phyloP scores from a whole-genome alignment of 2,113 vertebrate species.

The Chinchilla lanigera region DNA sequence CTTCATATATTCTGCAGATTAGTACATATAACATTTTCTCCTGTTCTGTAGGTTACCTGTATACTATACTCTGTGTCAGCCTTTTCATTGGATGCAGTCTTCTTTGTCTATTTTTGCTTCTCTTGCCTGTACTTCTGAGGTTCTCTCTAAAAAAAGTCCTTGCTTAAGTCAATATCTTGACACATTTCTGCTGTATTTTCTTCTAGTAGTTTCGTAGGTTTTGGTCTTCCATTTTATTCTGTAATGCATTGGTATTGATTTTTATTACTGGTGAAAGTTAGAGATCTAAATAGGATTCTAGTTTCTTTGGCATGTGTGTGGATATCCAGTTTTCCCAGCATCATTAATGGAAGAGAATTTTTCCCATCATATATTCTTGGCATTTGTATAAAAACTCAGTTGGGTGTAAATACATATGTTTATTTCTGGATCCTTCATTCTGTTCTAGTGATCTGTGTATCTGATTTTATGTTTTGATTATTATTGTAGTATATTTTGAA shows the following conservation, averaged over 20 bases:
- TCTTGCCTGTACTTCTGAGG: background rate
- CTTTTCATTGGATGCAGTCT: background rate
- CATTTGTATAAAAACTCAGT: background rate
- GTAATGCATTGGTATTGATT: background rate
- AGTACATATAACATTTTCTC: background rate
- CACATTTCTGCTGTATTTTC: background rate
- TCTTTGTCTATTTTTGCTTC: background rate
- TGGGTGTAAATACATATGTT: background rate
- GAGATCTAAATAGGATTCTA: background rate
- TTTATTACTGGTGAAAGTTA: background rate
- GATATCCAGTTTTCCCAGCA: background rate
- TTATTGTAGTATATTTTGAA: background rate
- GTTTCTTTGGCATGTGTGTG: background rate
- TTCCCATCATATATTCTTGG: background rate
- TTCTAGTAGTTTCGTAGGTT: background rate
- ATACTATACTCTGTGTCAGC: background rate
- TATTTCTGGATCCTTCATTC: background rate
- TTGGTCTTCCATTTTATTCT: background rate
- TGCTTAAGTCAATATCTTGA: background rate
- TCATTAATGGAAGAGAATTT: too few species aligned
- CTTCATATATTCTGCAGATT: background rate
- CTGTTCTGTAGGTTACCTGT: background rate
- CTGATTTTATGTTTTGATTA: background rate
- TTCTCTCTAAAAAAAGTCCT: background rate
- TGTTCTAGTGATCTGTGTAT: background rate